Evolutionary conservation across 2,113 vertebrate genomes (phyloP).

Genomic region (Meles meles): DNA sequence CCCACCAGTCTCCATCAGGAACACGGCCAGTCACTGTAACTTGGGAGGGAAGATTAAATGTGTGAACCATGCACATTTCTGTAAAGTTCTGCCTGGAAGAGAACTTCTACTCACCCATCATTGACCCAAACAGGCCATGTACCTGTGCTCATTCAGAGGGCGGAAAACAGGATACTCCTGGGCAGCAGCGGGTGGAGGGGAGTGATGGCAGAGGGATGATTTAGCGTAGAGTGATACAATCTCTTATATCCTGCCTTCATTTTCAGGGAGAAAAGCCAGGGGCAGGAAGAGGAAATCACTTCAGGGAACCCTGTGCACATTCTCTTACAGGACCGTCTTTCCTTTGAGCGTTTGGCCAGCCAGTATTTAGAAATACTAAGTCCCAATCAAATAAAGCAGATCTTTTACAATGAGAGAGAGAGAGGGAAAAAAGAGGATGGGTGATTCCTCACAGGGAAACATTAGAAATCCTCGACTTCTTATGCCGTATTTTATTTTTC

Average conservation of each 20-base stretch:
- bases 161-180: rapidly evolving
- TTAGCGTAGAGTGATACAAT: background rate
- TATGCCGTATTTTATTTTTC: background rate
- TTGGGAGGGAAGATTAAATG: background rate
- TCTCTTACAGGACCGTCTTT: background rate
- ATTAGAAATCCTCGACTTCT: background rate
- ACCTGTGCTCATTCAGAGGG: background rate
- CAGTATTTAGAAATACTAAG: background rate
- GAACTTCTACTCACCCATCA: background rate
- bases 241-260: background rate
- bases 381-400: background rate
- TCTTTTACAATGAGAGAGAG: background rate
- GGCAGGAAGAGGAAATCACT: background rate
- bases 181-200: background rate
- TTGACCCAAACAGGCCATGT: background rate
- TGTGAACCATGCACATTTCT: background rate
- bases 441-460: background rate
- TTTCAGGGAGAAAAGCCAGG: background rate
- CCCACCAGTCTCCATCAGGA: background rate
- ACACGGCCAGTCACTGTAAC: background rate
- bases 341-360: background rate
- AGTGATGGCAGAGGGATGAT: background rate
- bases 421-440: background rate
- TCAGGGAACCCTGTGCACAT: background rate
- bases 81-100: background rate